Evolutionary conservation across 2,888 invertebrate species (phyloP).

Genomic region (Calliphora vomitoria): DNA sequence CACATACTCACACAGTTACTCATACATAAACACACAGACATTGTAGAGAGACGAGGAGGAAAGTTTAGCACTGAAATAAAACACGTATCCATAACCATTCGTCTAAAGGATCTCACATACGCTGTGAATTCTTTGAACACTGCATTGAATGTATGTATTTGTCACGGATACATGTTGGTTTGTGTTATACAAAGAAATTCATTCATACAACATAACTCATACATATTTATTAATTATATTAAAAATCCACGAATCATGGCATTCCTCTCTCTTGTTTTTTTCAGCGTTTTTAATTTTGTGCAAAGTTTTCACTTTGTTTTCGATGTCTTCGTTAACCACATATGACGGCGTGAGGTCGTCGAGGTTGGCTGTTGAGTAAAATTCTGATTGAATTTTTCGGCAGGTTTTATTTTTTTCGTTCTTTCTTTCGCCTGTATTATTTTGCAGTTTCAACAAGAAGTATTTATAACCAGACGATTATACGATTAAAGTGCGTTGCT

Average conservation of each 20-base stretch:
- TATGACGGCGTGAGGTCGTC: background rate
- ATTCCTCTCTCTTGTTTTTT: background rate
- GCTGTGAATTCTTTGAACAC: background rate
- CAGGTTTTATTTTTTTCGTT: background rate
- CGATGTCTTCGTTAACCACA: background rate
- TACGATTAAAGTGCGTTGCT: background rate
- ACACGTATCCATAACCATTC: background rate
- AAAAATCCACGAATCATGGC: background rate
- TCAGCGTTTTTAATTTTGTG: background rate
- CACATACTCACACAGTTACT: background rate
- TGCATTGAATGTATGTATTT: background rate
- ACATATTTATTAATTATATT: conserved; percentile 12
- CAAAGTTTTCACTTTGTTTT: conserved; percentile 11
- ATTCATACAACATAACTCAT: background rate
- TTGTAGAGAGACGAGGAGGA: background rate
- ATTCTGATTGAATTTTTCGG: background rate
- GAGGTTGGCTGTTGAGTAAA: background rate
- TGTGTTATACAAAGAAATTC: background rate
- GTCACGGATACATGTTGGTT: background rate
- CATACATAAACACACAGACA: background rate
- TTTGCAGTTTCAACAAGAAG: conserved; percentile 1
- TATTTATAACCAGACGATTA: background rate
- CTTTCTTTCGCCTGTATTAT: background rate
- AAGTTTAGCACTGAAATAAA: background rate
- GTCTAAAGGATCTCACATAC: background rate